Evolutionary conservation across 2,113 vertebrate genomes (phyloP), one percentile per base, ranked within the genome.

Genomic region (Sebastes fasciatus): DNA sequence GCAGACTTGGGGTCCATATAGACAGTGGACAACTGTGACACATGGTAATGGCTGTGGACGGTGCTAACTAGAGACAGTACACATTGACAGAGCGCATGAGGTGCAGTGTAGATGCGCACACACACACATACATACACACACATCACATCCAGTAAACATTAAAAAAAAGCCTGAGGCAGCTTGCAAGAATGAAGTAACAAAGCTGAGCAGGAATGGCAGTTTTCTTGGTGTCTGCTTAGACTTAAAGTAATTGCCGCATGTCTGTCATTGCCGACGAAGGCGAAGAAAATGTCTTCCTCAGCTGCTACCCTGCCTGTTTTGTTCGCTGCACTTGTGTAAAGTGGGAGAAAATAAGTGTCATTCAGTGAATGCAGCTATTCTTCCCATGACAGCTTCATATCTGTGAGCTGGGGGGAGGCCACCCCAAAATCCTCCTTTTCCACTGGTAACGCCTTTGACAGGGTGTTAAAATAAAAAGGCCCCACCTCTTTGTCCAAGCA

Each of bases 331-430:
- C 97, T 98, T 96, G 97, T 97, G 97, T 97, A 98, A 97, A 98
- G 97, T 97, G 97, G 96, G 96, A 97, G 96, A 97, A 98, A 98
- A 98, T 98, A 98, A 97, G 97, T 97, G 97, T 98, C 97, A 99
- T 97, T 97, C 97, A 96, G 96, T 98, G 98, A 98, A 98, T 98
- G 96, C 96, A 95, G 97, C 97, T 97, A 97, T 98, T 98, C 96
- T 98, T 98, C 96, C 96, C 96, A 96, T 98, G 97, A 99, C 97
- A 98, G 97, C 97, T 98, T 98, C 98, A 96, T 99, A 98, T 98
- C 96, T 97, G 96, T 93, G 96, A 97, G 96, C 95, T 97, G 96
- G 97, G 96, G 96, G 97, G 96, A 96, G 85, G 88, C 86, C 85
- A 82, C 83, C 96, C 96, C 95, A 94, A 96, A 88, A 96, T 95